Conservation (phyloP, 1,140 invertebrate species). For the Carcinoscorpius rotundicauda region DNA sequence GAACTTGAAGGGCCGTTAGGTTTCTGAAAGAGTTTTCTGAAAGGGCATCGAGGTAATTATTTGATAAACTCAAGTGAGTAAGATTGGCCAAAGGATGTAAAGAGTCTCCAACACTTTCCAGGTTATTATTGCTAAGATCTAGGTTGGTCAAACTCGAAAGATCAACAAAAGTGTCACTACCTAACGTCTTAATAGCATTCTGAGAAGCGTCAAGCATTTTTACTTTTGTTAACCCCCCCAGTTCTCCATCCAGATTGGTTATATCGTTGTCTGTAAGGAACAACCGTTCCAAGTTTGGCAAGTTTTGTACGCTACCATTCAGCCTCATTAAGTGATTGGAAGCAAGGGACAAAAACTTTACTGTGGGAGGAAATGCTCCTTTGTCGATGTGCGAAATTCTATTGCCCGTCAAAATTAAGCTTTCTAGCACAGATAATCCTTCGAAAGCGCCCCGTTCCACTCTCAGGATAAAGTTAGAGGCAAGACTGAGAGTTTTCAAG, state of each 20-base stretch:
- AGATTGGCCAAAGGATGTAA: constrained; percentile 3
- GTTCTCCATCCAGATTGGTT: constrained; percentile 8
- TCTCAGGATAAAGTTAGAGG: constrained; percentile 2
- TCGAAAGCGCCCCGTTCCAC: background rate
- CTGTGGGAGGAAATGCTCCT: constrained; percentile 10
- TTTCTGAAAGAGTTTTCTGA: background rate
- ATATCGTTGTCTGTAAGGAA: constrained; percentile 12
- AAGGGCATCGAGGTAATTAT: background rate
- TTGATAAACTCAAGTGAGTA: constrained; percentile 2
- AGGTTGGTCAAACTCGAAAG: constrained; percentile 6
- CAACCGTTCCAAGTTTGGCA: constrained; percentile 11
- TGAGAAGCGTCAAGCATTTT: constrained; percentile 6
- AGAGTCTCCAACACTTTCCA: background rate
- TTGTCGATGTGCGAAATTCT: constrained; percentile 5
- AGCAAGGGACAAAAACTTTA: constrained; percentile 10
- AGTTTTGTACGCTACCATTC: constrained; percentile 6
- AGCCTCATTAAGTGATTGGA: constrained; percentile 5
- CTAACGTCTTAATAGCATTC: constrained; percentile 6
- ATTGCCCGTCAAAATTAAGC: constrained; percentile 8
- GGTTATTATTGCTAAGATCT: constrained; percentile 11
- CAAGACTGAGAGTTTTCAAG: constrained; percentile 6
- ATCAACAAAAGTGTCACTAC: constrained; percentile 5
- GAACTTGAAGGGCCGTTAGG: background rate
- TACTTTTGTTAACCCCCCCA: constrained; percentile 9
- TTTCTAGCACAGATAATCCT: constrained; percentile 1